Base-by-base conservation (phyloP, 2,797 vertebrate species). In the Tangara arthus region DNA sequence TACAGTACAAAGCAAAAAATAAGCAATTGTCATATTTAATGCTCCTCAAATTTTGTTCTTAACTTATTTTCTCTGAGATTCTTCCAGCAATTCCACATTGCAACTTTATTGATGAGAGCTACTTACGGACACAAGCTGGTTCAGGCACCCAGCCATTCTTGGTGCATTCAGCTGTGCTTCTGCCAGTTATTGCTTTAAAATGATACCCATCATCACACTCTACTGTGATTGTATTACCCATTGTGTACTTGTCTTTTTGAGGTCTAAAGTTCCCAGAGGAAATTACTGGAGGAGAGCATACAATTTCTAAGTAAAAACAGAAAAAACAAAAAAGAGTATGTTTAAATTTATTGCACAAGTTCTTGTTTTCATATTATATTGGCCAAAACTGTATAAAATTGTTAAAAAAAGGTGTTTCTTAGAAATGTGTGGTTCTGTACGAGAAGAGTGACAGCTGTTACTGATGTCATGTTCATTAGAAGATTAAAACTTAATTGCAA, bases 111-210 rank as follows among this genome's bases (percentile, higher is more conserved):
- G 22, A 50, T 5, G 66, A 83, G 49, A 44, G 37, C 8, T 85
- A 96, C 97, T 97, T 97, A 98, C 97, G 26, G 23, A 47, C 18
- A 70, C 98, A 98, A 19, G 20, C 68, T 34, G 98, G 97, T 8
- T 53, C 11, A 55, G 98, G 97, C 7, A 53, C 2, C 98, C 97
- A 98, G 61, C 96, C 96, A 8, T 4, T 37, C 11, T 3, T 41
- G 5, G 96, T 97, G 72, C 97, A 98, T n/a, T 28, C 66, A 47
- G 88, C 39, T 5, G 5, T 91, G 10, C 1, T 85, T 52, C 8
- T 64, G 6, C 2, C 55, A 17, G 69, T 69, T 0, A 1, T 0
- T 2, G 5, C 5, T n/a, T 41, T 26, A 47, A 96, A 95, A 50
- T 20, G 11, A 70, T 91, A 98, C 8, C 91, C 96, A 13, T 0